phyloP scores from a whole-genome alignment of 53 echinoderm and acorn worm genomes.

The Holothuria leucospilota region DNA sequence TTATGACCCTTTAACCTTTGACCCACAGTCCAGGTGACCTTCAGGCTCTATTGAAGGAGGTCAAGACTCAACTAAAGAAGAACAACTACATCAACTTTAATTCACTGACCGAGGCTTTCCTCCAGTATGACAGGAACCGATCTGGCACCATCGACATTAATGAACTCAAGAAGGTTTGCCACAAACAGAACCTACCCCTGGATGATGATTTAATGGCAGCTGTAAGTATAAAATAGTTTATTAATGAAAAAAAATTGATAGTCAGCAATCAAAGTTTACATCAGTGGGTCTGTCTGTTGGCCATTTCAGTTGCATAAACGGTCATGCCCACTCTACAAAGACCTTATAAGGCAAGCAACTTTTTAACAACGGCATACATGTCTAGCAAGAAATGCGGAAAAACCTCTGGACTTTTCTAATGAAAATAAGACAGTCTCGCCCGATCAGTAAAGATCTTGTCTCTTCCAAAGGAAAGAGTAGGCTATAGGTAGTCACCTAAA shows the following conservation, averaged over 20 bases:
- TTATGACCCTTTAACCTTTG: not conserved
- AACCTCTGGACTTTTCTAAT: no score
- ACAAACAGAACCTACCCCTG: constrained; percentile 96
- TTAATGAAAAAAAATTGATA: not conserved
- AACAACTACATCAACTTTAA: constrained; percentile 97
- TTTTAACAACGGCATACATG: no score
- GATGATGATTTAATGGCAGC: constrained; percentile 97
- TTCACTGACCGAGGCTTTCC: constrained; percentile 93
- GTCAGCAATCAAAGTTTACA: no score
- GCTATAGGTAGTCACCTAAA: no score
- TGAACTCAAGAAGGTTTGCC: constrained; percentile 86
- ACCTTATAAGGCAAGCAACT: no score
- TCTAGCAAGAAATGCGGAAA: no score
- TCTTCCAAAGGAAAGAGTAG: no score
- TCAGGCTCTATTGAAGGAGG: constrained; percentile 73
- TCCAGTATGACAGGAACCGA: constrained; percentile 88
- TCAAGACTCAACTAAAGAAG: constrained; percentile 87
- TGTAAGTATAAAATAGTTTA: constrained; percentile 64
- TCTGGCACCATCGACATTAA: constrained; percentile 79
- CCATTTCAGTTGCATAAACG: no score
- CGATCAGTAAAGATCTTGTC: no score
- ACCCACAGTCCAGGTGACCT: constrained; percentile 82
- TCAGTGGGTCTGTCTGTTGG: no score
- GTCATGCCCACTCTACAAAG: no score
- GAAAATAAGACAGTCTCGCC: no score